These are phyloP conservation scores for Odontamblyopus rebecca DNA, from an alignment of 2,797 vertebrate genomes.

Conservation along the genomic window DNA sequence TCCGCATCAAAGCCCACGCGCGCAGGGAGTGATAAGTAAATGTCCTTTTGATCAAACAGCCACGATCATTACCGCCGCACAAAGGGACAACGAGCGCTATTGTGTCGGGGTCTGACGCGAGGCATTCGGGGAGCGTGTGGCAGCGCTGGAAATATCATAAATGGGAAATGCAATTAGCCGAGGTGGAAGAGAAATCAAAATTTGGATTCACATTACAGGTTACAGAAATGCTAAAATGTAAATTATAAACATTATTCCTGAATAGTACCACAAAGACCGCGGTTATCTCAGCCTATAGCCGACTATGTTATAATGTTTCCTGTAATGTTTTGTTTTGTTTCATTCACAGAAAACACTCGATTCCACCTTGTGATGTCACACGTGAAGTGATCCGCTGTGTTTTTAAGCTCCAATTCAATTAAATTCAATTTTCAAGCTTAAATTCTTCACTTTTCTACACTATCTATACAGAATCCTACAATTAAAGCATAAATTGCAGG, in stretches of 20 bases:
- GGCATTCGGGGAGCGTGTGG: conserved; percentile 14
- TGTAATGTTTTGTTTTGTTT: no score
- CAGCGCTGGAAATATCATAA: conserved; percentile 31
- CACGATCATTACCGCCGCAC: conserved; percentile 25
- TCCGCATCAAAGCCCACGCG: conserved; percentile 64
- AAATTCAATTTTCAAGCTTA: not conserved
- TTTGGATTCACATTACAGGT: not conserved
- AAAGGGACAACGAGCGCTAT: conserved; percentile 18
- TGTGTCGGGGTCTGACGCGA: conserved; percentile 25
- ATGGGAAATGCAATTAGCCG: conserved; percentile 14
- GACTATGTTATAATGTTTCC: not conserved
- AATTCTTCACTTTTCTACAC: not conserved
- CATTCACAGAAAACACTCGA: no score
- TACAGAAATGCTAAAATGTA: not conserved
- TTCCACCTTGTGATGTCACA: no score
- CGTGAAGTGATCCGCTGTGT: no score
- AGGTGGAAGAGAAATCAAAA: not conserved
- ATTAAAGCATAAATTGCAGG: no score
- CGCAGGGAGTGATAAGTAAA: conserved; percentile 52
- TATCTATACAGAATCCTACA: not conserved
- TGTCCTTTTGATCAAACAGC: conserved; percentile 61
- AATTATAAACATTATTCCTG: not conserved
- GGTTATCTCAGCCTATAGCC: not conserved
- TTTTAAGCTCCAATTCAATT: not conserved
- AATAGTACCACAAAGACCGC: not conserved